Base-by-base conservation (phyloP, 2,888 invertebrate species). In the Branchinecta sandiegonensis region DNA sequence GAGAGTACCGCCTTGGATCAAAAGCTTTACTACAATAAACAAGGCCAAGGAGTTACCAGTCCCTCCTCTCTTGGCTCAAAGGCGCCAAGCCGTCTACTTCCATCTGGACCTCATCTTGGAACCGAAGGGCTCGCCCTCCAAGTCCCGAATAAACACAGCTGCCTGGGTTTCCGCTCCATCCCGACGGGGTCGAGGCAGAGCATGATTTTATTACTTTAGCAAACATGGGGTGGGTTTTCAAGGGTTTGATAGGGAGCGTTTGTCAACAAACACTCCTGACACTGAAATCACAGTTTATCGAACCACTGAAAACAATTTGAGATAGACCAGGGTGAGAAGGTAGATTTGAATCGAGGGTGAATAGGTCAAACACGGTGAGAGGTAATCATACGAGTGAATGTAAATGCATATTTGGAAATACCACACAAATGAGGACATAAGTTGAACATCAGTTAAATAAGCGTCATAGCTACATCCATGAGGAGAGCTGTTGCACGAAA, bases 221-320 rank as follows among this genome's bases (percentile, higher is more conserved):
- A 56, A 56, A 56, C 56, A 56, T 14, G 17, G 56, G 56, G 56
- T 56, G 56, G 56, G 56, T 56, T 56, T 56, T 56, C 56, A 56
- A 56, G 56, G 56, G 56, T 56, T 56, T 56, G 56, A 56, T 56
- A 14, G 56, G 56, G 17, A n/a, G n/a, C 56, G 56, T 56, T 56
- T 56, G 56, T 56, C 56, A 56, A 56, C 56, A 56, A 56, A 56
- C 56, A 56, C 56, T 56, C 56, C 56, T 56, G 56, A 14, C 56
- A 56, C 17, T 56, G 17, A 17, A 56, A 56, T 56, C 56, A 56
- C 56, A 56, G 10, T 56, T 56, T 56, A 56, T 56, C 56, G 17
- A 56, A 14, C 56, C 17, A 56, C 17, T 56, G 56, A 56, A 56
- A 56, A 56, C 56, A 56, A 10, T 56, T 56, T 17, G 17, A 56